phyloP scores from a whole-genome alignment of 2,888 invertebrate genomes.

The Leptopilina drosophilae region DNA sequence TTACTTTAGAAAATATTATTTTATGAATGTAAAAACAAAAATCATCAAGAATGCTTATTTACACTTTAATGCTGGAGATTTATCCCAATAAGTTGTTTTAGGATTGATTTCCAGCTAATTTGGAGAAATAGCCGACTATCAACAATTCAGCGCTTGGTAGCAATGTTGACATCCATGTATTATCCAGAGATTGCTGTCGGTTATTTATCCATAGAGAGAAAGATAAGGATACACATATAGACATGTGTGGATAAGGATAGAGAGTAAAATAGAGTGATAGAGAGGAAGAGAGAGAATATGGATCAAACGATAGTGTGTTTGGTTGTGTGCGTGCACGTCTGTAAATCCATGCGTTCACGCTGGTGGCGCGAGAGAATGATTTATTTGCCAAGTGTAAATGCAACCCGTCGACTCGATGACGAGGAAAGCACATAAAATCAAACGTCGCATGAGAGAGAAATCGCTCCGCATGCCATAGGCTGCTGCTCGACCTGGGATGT shows the following conservation, averaged over 20 bases:
- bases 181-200: conserved; percentile 13
- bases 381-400: conserved; percentile 39
- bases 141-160: neutral
- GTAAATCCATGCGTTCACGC: conserved; percentile 28
- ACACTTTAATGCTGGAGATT: too few relatives aligned
- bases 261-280: neutral
- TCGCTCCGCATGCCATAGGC: conserved; percentile 45
- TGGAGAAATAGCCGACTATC: neutral
- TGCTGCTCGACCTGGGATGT: conserved; percentile 40
- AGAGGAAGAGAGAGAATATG: neutral
- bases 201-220: conserved; percentile 4
- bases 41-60: too few relatives aligned
- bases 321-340: conserved; percentile 21
- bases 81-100: neutral
- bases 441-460: conserved; percentile 49
- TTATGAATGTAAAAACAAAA: too few relatives aligned
- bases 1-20: too few relatives aligned
- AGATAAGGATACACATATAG: conserved; percentile 20
- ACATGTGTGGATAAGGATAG: neutral
- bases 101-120: neutral
- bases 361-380: conserved; percentile 42
- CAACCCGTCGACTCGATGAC: conserved; percentile 39
- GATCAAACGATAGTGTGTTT: conserved; percentile 25
- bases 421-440: conserved; percentile 36
- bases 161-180: conserved; percentile 26